Conservation (phyloP, 2,888 invertebrate species). For the Silvanus unidentatus region DNA sequence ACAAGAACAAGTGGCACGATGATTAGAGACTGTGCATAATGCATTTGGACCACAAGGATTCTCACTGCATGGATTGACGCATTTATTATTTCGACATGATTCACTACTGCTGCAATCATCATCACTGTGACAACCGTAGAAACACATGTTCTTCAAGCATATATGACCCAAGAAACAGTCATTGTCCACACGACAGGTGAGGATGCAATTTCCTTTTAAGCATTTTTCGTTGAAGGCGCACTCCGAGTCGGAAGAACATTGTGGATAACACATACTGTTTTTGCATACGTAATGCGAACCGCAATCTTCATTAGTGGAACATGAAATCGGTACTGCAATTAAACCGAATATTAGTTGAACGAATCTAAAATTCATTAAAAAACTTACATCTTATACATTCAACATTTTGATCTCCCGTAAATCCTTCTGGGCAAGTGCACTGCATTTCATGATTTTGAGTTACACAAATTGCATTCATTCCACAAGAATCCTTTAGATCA, state of each 20-base stretch:
- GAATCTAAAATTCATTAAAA: conserved; percentile 7
- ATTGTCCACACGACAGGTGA: conserved; percentile 85
- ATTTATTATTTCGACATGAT: conserved; percentile 74
- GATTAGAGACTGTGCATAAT: conserved; percentile 70
- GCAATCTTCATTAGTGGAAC: conserved; percentile 66
- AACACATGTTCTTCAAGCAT: conserved; percentile 78
- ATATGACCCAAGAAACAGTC: conserved; percentile 90
- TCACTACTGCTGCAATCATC: conserved; percentile 83
- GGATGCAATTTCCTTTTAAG: conserved; percentile 72
- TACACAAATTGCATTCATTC: conserved; percentile 74
- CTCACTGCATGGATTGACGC: conserved; percentile 68
- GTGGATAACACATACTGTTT: conserved; percentile 75
- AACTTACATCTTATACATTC: conserved; percentile 79
- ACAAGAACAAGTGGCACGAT: conserved; percentile 77
- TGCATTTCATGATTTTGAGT: conserved; percentile 67
- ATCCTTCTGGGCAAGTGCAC: conserved; percentile 78
- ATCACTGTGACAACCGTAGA: conserved; percentile 78
- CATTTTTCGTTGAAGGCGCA: conserved; percentile 90
- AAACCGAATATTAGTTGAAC: conserved; percentile 3
- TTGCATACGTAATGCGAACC: conserved; percentile 66
- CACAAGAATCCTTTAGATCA: conserved; percentile 68
- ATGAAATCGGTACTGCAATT: conserved; percentile 68
- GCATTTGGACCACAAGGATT: conserved; percentile 84
- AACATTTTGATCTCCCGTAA: conserved; percentile 76
- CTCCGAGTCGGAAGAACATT: conserved; percentile 68